Base-by-base conservation (phyloP, 2,797 vertebrate species). In the Hippoglossus hippoglossus region DNA sequence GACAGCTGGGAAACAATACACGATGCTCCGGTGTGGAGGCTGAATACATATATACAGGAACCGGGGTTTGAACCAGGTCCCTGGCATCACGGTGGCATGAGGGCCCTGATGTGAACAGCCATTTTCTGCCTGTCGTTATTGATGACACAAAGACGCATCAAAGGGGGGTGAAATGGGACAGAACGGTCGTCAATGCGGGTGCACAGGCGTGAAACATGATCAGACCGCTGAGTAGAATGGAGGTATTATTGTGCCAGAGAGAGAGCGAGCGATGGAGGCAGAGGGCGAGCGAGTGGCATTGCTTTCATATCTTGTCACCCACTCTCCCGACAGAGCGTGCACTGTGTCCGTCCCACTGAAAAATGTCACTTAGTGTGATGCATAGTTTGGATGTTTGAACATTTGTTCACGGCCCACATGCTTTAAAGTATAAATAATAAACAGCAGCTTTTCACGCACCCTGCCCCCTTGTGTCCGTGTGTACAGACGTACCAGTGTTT, bases 121-220 rank as follows among this genome's bases (percentile, higher is more conserved):
- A 68, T 88, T 85, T 84, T 85, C 76, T 79, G 85, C 79, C 80
- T 80, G 89, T 87, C 83, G 57, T 86, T 79, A 78, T 63, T 22
- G 72, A 77, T 81, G 84, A 80, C 73, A 87, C 84, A 80, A 85
- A 89, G 83, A 73, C 65, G 1, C 67, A 73, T 89, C 82, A 73
- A 56, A 82, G 53, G 49, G 28, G 73, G 80, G 75, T 77, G 77
- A 85, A 87, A 83, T 57, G 73, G 66, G 73, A 82, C 82, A 73
- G 84, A 84, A 63, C 75, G 44, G 80, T 65, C 73, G 81, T 81
- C 79, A 70, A 67, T 79, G 82, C 52, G 55, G 60, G 65, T 36
- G 75, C 79, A 87, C 79, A 80, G 80, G 87, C 84, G 76, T 91
- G 91, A 92, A 92, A 93, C 71, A 59, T 71, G 87, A 89, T 89